Conservation (phyloP, 2,113 vertebrate genomes). For the Planiliza haematocheilus region DNA sequence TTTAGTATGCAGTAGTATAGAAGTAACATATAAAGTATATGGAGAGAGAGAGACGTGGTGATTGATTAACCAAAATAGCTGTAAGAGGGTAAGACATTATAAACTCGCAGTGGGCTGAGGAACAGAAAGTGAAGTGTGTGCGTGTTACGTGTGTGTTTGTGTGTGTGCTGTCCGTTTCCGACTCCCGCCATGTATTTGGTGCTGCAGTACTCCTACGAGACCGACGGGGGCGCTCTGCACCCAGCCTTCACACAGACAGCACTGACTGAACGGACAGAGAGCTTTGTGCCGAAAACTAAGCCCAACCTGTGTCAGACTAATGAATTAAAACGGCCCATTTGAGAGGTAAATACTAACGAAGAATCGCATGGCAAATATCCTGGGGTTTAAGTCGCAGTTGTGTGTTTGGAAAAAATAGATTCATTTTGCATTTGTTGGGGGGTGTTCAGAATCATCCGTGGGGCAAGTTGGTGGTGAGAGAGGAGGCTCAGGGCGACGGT, state of each 20-base stretch:
- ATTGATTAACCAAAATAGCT: neutral
- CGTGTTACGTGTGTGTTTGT: neutral
- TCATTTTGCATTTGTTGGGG: slow-evolving; percentile 65
- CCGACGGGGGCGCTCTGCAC: slow-evolving; percentile 81
- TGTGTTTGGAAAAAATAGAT: slow-evolving; percentile 44
- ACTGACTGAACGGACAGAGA: slow-evolving; percentile 80
- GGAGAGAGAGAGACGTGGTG: too few species aligned
- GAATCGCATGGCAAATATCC: slow-evolving; percentile 26
- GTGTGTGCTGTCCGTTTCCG: slow-evolving; percentile 22
- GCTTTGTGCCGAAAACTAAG: slow-evolving; percentile 87
- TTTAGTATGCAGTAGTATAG: too few species aligned
- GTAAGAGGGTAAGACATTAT: neutral
- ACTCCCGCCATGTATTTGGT: slow-evolving; percentile 65
- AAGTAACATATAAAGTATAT: too few species aligned
- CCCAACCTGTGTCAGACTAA: slow-evolving; percentile 82
- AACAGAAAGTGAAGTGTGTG: slow-evolving; percentile 3
- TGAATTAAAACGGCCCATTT: slow-evolving; percentile 84
- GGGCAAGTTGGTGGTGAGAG: slow-evolving; percentile 77
- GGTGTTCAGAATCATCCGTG: slow-evolving; percentile 72
- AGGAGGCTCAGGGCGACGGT: slow-evolving; percentile 73
- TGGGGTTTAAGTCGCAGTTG: slow-evolving; percentile 30
- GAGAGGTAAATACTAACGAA: slow-evolving; percentile 81
- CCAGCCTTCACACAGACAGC: slow-evolving; percentile 71
- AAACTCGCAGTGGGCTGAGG: neutral
- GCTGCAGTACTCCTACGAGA: slow-evolving; percentile 71